These are phyloP conservation scores for Zenarchopterus dispar DNA, from an alignment of 2,797 vertebrate genomes.

Conservation along the genomic window DNA sequence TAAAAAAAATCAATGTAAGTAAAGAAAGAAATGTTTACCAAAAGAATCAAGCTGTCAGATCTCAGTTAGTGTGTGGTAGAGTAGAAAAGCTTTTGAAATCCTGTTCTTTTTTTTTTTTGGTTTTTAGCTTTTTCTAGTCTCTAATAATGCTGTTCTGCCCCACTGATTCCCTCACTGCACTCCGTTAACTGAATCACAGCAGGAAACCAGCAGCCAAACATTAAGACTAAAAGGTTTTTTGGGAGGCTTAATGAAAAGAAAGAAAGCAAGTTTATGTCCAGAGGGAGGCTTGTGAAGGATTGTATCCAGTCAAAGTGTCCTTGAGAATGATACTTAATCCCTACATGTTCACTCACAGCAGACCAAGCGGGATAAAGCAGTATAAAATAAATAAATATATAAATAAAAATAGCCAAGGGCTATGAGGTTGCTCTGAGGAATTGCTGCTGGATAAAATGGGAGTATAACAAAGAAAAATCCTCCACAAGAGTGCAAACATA, in stretches of 20 bases:
- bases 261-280: slow-evolving; percentile 39
- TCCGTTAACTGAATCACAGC: slow-evolving; percentile 54
- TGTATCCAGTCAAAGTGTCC: slow-evolving; percentile 38
- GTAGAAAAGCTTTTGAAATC: not conserved
- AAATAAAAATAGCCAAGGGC: too few species aligned
- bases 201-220: slow-evolving; percentile 41
- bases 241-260: slow-evolving; percentile 44
- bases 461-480: slow-evolving; percentile 2
- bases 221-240: slow-evolving; percentile 35
- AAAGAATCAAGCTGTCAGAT: not conserved
- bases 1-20: not conserved
- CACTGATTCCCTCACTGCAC: slow-evolving; percentile 20
- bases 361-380: slow-evolving; percentile 7
- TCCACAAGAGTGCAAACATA: slow-evolving; percentile 7
- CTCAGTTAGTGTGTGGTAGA: not conserved
- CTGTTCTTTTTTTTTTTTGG: slow-evolving; percentile 2
- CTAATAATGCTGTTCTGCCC: slow-evolving; percentile 15
- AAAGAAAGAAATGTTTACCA: not conserved
- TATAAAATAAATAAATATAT: too few species aligned
- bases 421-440: not conserved
- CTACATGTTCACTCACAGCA: slow-evolving; percentile 13
- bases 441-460: not conserved
- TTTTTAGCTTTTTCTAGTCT: slow-evolving; percentile 23
- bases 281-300: slow-evolving; percentile 35
- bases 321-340: slow-evolving; percentile 30